Evolutionary conservation across 2,113 vertebrate species (phyloP).

Genomic region (Poeciliopsis retropinna): DNA sequence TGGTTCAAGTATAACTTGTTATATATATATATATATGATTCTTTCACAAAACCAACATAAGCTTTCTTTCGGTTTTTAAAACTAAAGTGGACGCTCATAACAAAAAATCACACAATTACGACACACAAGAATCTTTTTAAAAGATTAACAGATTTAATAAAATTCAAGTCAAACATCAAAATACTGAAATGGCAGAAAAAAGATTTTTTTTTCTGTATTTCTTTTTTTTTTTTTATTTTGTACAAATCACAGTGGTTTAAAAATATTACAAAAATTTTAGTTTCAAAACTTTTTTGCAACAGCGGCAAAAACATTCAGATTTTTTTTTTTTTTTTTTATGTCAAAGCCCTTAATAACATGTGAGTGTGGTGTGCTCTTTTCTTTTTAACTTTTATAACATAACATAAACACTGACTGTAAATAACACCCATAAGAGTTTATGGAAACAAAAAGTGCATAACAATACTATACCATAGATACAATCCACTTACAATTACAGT

Average conservation of each 20-base stretch:
- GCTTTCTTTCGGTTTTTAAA: background rate
- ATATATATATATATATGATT: too few species aligned
- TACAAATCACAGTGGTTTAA: conserved; percentile 85
- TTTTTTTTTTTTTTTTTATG: conserved; percentile 63
- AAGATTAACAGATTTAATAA: conserved; percentile 83
- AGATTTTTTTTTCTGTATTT: conserved; percentile 52
- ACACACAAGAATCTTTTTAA: conserved; percentile 43
- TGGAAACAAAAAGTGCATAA: conserved; percentile 76
- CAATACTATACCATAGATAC: conserved; percentile 64
- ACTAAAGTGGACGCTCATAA: background rate
- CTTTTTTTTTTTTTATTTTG: conserved; percentile 65
- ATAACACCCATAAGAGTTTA: conserved; percentile 57
- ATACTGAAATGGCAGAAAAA: conserved; percentile 82
- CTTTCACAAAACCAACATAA: background rate
- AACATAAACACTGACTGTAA: conserved; percentile 62
- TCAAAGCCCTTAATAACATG: conserved; percentile 80
- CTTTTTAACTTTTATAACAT: conserved; percentile 58
- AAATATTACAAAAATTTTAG: conserved; percentile 81
- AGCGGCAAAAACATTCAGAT: conserved; percentile 84
- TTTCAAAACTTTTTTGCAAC: conserved; percentile 77
- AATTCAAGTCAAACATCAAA: conserved; percentile 85
- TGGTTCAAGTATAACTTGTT: too few species aligned
- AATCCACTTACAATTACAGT: conserved; percentile 58
- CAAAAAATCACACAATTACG: conserved; percentile 18
- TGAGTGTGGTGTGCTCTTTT: conserved; percentile 70